Conservation (phyloP, 2,797 vertebrate genomes). For the Tragelaphus eurycerus region DNA sequence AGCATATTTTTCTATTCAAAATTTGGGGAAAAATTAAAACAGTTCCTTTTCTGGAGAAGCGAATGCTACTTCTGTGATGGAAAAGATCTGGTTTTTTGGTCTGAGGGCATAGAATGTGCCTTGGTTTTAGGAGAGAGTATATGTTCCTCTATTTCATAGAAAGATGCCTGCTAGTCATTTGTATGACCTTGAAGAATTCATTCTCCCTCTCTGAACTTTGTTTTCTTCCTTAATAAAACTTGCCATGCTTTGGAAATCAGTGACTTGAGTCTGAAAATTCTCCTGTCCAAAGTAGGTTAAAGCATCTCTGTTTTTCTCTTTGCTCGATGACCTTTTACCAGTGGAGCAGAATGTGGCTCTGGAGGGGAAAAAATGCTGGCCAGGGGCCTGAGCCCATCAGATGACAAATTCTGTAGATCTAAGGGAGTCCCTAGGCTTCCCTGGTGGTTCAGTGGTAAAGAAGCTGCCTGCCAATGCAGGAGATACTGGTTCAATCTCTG, state of each 20-base stretch:
- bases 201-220: not conserved
- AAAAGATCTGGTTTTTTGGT: not conserved
- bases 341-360: not conserved
- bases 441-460: not conserved
- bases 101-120: not conserved
- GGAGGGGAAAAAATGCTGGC: not conserved
- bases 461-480: not conserved
- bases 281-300: not conserved
- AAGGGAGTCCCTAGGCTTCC: not conserved
- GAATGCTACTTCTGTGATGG: not conserved
- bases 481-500: not conserved
- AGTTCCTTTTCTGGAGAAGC: not conserved
- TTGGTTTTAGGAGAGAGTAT: not conserved
- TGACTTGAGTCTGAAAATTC: not conserved
- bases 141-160: not conserved
- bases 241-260: not conserved
- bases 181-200: not conserved
- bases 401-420: not conserved
- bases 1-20: not conserved
- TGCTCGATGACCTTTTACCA: constrained; percentile 58
- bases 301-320: not conserved
- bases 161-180: not conserved
- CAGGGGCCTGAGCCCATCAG: not conserved
- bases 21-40: not conserved
- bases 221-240: not conserved